Evolutionary conservation across 2,797 vertebrate species (phyloP), one percentile per base, ranked within the genome.

Genomic region (Prionace glauca): DNA sequence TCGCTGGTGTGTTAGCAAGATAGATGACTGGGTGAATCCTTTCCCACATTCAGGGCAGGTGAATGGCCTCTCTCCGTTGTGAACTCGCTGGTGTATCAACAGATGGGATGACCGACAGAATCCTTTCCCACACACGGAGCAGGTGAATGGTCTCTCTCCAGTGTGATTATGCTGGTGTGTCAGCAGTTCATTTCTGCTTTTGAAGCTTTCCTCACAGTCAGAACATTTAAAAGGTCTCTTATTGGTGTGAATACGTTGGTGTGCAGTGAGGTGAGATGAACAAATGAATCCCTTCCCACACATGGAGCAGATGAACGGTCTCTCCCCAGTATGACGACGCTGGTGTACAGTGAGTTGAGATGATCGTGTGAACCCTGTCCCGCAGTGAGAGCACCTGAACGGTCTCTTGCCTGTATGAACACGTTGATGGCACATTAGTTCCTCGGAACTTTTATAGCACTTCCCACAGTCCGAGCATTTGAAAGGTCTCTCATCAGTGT

Each of bases 111-210:
- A 88, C 24, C 50, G 86, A 24, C 86, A 24, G 45, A 88, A 88
- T 56, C 50, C 50, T 26, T 88, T 88, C 8, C 87, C 87, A 32
- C 87, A 90, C 26, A n/a, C 87, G 8, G 56, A 62, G 56, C 87
- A 90, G 87, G 87, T 62, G 87, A 90, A 90, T 5, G 87, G 87
- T 32, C 87, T 90, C 87, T 90, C 56, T 4, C 87, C 87, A 10
- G 87, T 62, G 56, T 90, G 87, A 32, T 29, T 60, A 14, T 60
- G 50, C 87, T 62, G 87, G 56, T 90, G 87, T 0, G 26, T 90
- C 56, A 56, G 26, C 87, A 90, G 50, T 11, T 88, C 50, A 56
- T 24, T 88, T 56, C 45, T 56, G 22, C 50, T 50, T 26, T 56
- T 88, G 24, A 88, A 88, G 20, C 50, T 56, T 50, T 88, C 50